Evolutionary conservation across 2,113 vertebrate species (phyloP).

Genomic region (Tyrannus savana): DNA sequence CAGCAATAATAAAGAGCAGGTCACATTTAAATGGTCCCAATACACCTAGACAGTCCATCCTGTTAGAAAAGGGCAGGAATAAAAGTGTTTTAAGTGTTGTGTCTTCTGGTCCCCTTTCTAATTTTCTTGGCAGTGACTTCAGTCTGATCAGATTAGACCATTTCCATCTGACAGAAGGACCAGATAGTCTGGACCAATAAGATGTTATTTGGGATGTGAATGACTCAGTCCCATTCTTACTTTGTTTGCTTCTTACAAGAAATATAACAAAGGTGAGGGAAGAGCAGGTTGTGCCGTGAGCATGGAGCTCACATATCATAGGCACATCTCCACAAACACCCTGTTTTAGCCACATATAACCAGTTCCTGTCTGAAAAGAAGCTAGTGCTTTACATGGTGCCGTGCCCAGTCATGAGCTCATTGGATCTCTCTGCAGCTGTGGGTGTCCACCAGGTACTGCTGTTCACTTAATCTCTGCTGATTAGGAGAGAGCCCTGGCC

Average conservation of each 20-base stretch:
- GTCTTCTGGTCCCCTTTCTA: neutral
- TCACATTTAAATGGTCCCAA: neutral
- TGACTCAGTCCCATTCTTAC: neutral
- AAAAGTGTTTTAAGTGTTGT: neutral
- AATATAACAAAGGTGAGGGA: neutral
- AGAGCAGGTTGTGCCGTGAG: neutral
- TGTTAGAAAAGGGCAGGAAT: neutral
- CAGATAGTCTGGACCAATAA: neutral
- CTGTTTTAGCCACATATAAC: neutral
- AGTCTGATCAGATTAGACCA: neutral
- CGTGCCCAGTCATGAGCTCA: neutral
- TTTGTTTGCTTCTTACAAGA: neutral
- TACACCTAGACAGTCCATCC: neutral
- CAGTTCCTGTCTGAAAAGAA: neutral
- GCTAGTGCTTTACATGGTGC: neutral
- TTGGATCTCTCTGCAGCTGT: neutral
- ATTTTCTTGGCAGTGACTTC: neutral
- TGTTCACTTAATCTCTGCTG: neutral
- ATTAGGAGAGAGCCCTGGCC: neutral
- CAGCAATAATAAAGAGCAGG: neutral
- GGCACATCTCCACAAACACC: neutral
- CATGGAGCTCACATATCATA: neutral
- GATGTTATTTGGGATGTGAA: neutral
- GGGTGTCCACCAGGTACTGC: neutral
- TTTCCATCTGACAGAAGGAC: neutral